Conservation (phyloP, 1,140 invertebrate species). For the Agraylea sexmaculata region DNA sequence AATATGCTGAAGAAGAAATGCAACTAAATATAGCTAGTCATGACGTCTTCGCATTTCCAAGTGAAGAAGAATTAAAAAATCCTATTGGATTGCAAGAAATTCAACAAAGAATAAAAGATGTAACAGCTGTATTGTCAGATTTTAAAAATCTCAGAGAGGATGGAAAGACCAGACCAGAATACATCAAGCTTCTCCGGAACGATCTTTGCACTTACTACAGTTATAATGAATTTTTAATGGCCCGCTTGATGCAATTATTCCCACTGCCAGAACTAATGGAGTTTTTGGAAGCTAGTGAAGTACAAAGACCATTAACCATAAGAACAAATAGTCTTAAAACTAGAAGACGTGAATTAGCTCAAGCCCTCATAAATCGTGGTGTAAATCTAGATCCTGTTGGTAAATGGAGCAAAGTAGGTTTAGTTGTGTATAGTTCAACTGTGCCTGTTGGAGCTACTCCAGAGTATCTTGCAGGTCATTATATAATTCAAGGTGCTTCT, state of each 20-base stretch:
- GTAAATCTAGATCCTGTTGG: conserved; percentile 97
- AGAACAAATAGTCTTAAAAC: conserved; percentile 94
- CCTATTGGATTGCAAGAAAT: conserved; percentile 68
- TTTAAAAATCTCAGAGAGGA: conserved; percentile 72
- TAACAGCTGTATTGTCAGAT: conserved; percentile 77
- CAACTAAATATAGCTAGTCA: conserved; percentile 61
- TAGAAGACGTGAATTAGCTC: conserved; percentile 82
- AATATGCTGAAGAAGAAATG: conserved; percentile 71
- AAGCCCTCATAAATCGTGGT: conserved; percentile 87
- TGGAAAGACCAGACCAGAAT: conserved; percentile 68
- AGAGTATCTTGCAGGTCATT: conserved; percentile 98
- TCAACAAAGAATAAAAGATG: conserved; percentile 83
- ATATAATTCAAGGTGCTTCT: conserved; percentile 95
- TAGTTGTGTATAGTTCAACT: conserved; percentile 92
- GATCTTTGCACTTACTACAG: conserved; percentile 94
- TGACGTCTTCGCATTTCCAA: conserved; percentile 65
- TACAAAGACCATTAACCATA: conserved; percentile 89
- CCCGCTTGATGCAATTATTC: conserved; percentile 88
- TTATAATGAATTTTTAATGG: conserved; percentile 95
- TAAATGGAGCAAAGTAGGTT: conserved; percentile 97
- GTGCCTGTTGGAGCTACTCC: conserved; percentile 97
- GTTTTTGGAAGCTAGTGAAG: conserved; percentile 95
- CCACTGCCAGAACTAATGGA: conserved; percentile 81
- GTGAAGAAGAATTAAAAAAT: conserved; percentile 58
- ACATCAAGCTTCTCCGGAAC: conserved; percentile 61